Base-by-base conservation (phyloP, 2,113 vertebrate genomes). In the Chascanopsetta lugubris region DNA sequence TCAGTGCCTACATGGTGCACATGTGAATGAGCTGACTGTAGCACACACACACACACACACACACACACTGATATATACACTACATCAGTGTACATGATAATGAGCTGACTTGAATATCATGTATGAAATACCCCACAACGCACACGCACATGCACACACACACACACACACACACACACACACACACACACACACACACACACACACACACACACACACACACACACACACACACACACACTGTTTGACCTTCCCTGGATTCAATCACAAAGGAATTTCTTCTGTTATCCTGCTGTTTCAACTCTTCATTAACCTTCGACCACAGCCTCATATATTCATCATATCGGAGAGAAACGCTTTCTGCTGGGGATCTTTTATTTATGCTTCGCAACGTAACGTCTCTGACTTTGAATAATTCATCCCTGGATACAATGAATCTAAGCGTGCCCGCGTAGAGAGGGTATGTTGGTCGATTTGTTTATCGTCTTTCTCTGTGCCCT, bases 321-420 rank as follows among this genome's bases (percentile, higher is more conserved):
- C 61, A 48, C 72, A 40, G 53, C 67, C 50, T 87, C 82, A 83
- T 78, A 72, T 64, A 84, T 84, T 88, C 80, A 67, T 77, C 53
- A 32, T 81, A 82, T 82, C 83, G 78, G 66, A 58, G 71, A 75
- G 63, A 66, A 71, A 69, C 73, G 63, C 29, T 68, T 74, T 84
- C 72, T 75, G 55, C 62, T 17, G 8, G 13, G 45, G 32, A 77
- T 86, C 45, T 72, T 87, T 89, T 81, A 92, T 90, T 89, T 78
- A 91, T 90, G 77, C 80, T 69, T 75, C 73, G 79, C 47, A 45
- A 77, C 69, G 58, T 76, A 59, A 71, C 40, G 51, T 62, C 78
- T 78, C 62, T 72, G 69, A 75, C 29, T 40, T 61, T 93, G 75
- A 88, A 89, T 89, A 82, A 91, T 91, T 91, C 72, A 90, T 87